A percentile compares a stretch with the other conserved stretches of the same genome.
Conservation (phyloP, 2,888 invertebrate genomes). For the Mimachlamys varia region DNA sequence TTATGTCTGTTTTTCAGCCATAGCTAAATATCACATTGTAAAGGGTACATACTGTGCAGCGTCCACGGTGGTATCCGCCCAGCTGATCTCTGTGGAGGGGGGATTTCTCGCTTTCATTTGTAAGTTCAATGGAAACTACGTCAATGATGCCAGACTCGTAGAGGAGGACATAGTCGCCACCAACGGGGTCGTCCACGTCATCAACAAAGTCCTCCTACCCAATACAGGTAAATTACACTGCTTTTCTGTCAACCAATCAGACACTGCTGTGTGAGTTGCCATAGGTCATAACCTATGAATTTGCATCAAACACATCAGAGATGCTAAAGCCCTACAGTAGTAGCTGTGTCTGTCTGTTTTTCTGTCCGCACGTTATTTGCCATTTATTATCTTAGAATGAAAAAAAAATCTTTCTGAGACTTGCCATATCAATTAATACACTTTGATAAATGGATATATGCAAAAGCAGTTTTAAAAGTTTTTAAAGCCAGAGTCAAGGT, state of each 20-base stretch:
- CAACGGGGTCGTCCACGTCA: conserved; percentile 83
- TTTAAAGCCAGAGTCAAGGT: no score
- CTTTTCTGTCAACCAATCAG: conserved; percentile 14
- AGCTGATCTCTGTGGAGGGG: conserved; percentile 80
- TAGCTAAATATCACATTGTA: conserved; percentile 82
- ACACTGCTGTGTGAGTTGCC: background rate
- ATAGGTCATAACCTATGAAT: no score
- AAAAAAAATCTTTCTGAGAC: no score
- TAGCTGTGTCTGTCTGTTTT: no score
- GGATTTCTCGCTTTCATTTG: conserved; percentile 81
- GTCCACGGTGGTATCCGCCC: conserved; percentile 82
- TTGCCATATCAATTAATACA: no score
- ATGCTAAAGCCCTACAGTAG: no score
- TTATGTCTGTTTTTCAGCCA: conserved; percentile 73
- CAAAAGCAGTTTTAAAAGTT: no score
- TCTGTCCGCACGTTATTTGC: no score
- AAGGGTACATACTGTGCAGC: conserved; percentile 82
- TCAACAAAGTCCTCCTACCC: conserved; percentile 82
- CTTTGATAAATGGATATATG: no score
- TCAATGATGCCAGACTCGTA: conserved; percentile 80
- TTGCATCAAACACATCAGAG: no score
- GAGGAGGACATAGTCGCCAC: conserved; percentile 80
- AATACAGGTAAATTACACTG: conserved; percentile 80
- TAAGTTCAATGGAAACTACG: conserved; percentile 80
- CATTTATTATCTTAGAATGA: no score